Evolutionary conservation across 2,113 vertebrate genomes (phyloP).

Genomic region (Eupsittula cactorum): DNA sequence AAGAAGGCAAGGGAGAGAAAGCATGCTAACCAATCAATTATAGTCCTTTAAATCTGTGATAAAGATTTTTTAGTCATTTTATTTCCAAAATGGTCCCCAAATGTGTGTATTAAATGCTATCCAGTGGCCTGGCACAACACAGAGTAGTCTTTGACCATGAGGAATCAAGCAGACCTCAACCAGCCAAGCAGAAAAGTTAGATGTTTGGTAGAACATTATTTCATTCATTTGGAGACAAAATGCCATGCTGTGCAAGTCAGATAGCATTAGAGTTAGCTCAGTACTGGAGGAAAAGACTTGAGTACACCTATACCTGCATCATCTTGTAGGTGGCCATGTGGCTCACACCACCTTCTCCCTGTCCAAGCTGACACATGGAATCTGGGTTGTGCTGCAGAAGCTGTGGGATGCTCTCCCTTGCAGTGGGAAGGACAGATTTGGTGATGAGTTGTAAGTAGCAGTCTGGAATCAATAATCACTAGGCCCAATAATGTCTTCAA

Average conservation of each 20-base stretch:
- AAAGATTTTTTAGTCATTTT: background rate
- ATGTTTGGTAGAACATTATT: background rate
- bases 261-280: background rate
- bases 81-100: background rate
- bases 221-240: background rate
- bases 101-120: background rate
- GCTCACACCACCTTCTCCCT: background rate
- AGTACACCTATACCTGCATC: background rate
- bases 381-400: background rate
- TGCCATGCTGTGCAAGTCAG: background rate
- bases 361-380: background rate
- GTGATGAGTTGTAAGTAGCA: background rate
- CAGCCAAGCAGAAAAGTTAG: background rate
- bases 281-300: background rate
- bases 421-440: background rate
- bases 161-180: background rate
- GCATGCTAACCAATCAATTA: background rate
- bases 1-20: too few relatives aligned
- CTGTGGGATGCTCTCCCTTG: background rate
- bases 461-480: background rate
- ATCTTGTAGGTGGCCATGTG: accelerated
- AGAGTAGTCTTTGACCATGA: background rate
- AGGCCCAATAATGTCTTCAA: background rate
- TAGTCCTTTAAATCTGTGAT: background rate
- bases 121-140: background rate